Percentiles rank a stretch among this genome's conserved stretches.
These are phyloP conservation scores for Oceanodroma tethys DNA, from an alignment of 2,113 vertebrate genomes.

Conservation along the genomic window DNA sequence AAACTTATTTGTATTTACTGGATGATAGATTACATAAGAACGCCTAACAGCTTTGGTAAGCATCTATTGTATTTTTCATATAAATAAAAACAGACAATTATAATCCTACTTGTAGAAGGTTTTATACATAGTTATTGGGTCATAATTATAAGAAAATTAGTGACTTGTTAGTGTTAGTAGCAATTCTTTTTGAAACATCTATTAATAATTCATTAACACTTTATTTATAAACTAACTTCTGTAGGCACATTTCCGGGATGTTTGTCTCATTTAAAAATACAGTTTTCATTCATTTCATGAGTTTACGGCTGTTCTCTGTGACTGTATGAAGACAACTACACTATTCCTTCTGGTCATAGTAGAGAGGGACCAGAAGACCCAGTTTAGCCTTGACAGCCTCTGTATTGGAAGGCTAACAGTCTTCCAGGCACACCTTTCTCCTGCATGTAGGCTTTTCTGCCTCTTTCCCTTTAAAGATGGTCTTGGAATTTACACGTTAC, in stretches of 20 bases:
- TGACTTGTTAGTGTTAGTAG: background rate
- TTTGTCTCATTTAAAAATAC: background rate
- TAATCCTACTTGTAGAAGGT: background rate
- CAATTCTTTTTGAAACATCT: background rate
- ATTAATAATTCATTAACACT: background rate
- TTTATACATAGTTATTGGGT: background rate
- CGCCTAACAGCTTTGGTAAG: background rate
- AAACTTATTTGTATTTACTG: background rate
- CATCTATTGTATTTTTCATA: background rate
- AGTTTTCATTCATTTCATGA: background rate
- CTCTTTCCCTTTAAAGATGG: background rate
- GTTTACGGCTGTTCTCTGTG: background rate
- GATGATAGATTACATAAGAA: background rate
- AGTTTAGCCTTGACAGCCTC: background rate
- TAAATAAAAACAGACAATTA: background rate
- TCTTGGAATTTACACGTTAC: background rate
- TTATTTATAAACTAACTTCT: background rate
- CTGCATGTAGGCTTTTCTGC: background rate
- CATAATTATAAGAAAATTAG: background rate
- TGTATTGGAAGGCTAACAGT: background rate
- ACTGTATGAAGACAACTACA: background rate
- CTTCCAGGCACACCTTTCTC: background rate
- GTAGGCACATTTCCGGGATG: background rate
- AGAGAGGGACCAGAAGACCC: background rate
- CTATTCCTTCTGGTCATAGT: background rate